Evolutionary conservation across 2,797 vertebrate species (phyloP).

Genomic region (Silurus aristotelis): DNA sequence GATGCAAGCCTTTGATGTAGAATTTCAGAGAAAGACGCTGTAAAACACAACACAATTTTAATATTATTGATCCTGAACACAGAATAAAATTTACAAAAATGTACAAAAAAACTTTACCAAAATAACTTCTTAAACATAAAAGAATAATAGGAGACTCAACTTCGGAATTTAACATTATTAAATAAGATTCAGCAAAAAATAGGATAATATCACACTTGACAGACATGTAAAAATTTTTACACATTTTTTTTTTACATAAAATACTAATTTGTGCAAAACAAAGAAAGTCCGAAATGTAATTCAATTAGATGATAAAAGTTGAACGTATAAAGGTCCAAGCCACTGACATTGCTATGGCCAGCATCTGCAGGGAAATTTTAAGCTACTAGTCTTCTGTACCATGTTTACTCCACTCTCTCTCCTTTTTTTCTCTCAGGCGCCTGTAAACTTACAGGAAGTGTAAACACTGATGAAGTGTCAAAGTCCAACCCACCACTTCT

Average conservation of each 20-base stretch:
- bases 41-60: slow-evolving; percentile 37
- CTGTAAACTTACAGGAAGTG: slow-evolving; percentile 77
- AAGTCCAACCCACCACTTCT: slow-evolving; percentile 81
- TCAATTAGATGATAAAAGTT: not conserved
- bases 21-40: slow-evolving; percentile 38
- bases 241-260: not conserved
- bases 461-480: slow-evolving; percentile 80
- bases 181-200: not conserved
- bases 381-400: slow-evolving; percentile 11
- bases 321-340: not conserved
- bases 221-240: not conserved
- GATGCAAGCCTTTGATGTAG: slow-evolving; percentile 53
- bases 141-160: not conserved
- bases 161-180: too few relatives aligned
- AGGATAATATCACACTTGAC: not conserved
- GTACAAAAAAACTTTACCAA: not conserved
- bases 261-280: not conserved
- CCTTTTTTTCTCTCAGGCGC: slow-evolving; percentile 37
- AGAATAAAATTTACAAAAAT: not conserved
- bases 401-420: slow-evolving; percentile 24
- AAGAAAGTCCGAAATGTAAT: not conserved
- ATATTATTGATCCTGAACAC: slow-evolving; percentile 27
- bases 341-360: not conserved
- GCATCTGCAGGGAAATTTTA: not conserved
- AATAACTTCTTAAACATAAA: not conserved